Evolutionary conservation across 2,113 vertebrate species (phyloP).

Genomic region (Colinus virginianus): DNA sequence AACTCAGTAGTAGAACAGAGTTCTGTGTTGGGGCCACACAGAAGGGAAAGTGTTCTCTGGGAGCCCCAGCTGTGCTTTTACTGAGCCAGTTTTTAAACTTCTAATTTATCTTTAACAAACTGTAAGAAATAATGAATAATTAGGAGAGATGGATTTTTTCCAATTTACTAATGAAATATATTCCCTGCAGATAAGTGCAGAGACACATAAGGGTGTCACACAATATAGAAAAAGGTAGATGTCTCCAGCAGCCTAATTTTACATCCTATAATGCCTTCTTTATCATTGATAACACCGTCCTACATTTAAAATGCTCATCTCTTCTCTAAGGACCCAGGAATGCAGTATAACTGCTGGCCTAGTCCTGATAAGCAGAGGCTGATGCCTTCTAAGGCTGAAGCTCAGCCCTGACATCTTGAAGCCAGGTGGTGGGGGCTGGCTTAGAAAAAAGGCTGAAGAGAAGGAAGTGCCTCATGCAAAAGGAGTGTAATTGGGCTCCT

Average conservation of each 20-base stretch:
- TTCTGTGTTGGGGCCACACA: accelerated
- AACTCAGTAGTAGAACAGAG: accelerated
- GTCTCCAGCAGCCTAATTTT: neutral
- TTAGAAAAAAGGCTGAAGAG: neutral
- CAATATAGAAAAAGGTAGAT: neutral
- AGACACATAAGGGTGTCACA: neutral
- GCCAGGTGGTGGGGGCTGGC: accelerated
- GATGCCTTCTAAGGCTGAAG: neutral
- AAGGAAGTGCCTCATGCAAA: neutral
- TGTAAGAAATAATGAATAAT: neutral
- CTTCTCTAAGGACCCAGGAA: neutral
- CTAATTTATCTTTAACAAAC: neutral
- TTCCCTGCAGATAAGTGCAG: neutral
- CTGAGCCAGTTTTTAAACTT: neutral
- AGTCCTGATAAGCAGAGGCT: neutral
- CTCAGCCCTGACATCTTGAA: neutral
- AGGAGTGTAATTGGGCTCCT: too few relatives aligned
- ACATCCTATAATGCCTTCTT: neutral
- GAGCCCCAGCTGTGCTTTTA: neutral
- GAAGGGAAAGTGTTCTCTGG: neutral
- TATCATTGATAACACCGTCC: neutral
- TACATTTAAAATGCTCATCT: neutral
- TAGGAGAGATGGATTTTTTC: neutral
- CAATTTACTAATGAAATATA: neutral
- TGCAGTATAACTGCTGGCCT: neutral